A percentile compares a stretch with the other conserved stretches of the same genome.
phyloP scores from a whole-genome alignment of 2,797 vertebrate species.

The Anguilla anguilla region DNA sequence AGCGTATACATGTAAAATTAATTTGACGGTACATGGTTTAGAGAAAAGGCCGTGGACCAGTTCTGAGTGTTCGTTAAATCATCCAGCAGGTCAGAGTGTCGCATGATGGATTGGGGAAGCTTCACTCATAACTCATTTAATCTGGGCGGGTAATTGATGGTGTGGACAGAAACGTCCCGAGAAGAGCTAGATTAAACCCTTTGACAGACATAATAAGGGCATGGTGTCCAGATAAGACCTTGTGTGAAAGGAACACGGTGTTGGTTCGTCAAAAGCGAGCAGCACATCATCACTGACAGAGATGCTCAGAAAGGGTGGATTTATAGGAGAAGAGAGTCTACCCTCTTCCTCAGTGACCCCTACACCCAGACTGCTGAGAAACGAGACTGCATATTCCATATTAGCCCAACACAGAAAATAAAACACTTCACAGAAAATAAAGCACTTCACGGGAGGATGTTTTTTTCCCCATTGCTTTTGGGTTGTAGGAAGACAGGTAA shows the following conservation, averaged over 20 bases:
- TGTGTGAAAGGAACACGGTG: background rate
- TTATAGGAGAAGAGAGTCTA: background rate
- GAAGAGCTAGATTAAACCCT: background rate
- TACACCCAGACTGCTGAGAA: background rate
- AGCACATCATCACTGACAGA: too few species aligned
- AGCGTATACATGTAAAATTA: background rate
- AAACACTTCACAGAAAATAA: background rate
- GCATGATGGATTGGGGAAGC: background rate
- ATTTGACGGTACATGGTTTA: constrained; percentile 5
- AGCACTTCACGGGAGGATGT: background rate
- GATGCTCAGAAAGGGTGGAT: background rate
- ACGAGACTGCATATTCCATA: background rate
- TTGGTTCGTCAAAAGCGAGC: too few species aligned
- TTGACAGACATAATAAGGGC: background rate
- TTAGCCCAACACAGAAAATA: constrained; percentile 13
- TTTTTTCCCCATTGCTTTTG: background rate
- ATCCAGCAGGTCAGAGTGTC: background rate
- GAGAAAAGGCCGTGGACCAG: background rate
- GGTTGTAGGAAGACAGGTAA: constrained; percentile 16
- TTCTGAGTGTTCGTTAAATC: constrained; percentile 3
- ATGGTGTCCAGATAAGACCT: background rate
- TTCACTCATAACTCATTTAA: background rate
- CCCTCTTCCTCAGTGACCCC: background rate
- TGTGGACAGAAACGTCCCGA: background rate
- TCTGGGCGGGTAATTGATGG: background rate